Percentiles rank a stretch among this genome's conserved stretches.
These are phyloP conservation scores for Microctonus hyperodae DNA, from an alignment of 2,888 invertebrate genomes.

Conservation along the genomic window DNA sequence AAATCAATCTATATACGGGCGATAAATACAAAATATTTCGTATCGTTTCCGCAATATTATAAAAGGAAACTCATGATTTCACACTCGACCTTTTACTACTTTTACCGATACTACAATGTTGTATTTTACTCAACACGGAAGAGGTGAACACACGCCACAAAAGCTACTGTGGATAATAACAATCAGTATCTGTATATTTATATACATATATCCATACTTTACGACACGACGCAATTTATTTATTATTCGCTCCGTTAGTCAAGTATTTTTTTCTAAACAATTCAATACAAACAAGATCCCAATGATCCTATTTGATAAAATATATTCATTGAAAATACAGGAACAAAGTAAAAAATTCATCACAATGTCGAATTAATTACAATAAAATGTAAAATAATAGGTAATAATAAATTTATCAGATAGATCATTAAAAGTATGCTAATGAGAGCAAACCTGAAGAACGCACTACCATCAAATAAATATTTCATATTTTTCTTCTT, in stretches of 20 bases:
- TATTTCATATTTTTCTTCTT: too few relatives aligned
- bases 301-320: too few relatives aligned
- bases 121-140: background rate
- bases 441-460: too few relatives aligned
- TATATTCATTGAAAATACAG: too few relatives aligned
- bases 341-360: too few relatives aligned
- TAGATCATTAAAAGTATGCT: too few relatives aligned
- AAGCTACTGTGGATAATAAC: background rate
- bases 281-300: too few relatives aligned
- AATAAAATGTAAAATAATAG: too few relatives aligned
- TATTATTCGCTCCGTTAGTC: conserved; percentile 13
- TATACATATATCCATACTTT: too few relatives aligned
- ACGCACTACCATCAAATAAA: too few relatives aligned
- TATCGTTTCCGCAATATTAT: conserved; percentile 30
- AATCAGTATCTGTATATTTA: background rate
- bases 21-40: conserved; percentile 12
- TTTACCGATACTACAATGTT: conserved; percentile 6
- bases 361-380: too few relatives aligned
- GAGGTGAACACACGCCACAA: background rate
- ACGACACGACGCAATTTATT: background rate
- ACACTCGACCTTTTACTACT: conserved; percentile 37
- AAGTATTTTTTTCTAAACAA: conserved; percentile 41
- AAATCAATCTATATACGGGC: background rate
- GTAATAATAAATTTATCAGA: too few relatives aligned
- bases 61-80: conserved; percentile 34